A percentile compares a stretch with the other conserved stretches of the same genome.
phyloP scores from a whole-genome alignment of 2,888 invertebrate genomes.

The Cheilosia soror region DNA sequence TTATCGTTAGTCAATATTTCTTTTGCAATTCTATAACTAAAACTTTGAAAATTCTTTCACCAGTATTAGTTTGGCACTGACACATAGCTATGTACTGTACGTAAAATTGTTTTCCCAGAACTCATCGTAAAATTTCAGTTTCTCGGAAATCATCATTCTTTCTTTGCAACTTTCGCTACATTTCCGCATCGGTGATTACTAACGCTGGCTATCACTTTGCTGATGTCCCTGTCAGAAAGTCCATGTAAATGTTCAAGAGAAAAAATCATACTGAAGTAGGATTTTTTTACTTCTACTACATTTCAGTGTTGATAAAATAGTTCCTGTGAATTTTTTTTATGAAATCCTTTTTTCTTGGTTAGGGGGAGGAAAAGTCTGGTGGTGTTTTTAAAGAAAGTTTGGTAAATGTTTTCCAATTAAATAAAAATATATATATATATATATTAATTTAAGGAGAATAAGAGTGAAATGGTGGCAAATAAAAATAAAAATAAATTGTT shows the following conservation, averaged over 20 bases:
- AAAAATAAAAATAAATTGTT: background rate
- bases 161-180: background rate
- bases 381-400: background rate
- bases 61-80: too few species aligned
- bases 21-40: too few species aligned
- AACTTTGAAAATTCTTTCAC: too few species aligned
- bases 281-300: background rate
- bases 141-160: background rate
- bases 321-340: background rate
- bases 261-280: too few species aligned
- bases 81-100: too few species aligned
- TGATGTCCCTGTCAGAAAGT: constrained; percentile 3
- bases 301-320: background rate
- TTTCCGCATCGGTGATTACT: background rate
- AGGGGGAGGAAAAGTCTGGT: too few species aligned
- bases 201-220: background rate
- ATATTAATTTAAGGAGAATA: background rate
- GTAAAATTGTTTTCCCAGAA: too few species aligned
- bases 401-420: background rate
- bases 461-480: background rate
- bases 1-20: too few species aligned
- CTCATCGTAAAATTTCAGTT: background rate
- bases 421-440: background rate
- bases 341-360: background rate
- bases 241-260: background rate